Evolutionary conservation across 1,140 invertebrate species (phyloP).

Genomic region (Propsilocerus akamusi): DNA sequence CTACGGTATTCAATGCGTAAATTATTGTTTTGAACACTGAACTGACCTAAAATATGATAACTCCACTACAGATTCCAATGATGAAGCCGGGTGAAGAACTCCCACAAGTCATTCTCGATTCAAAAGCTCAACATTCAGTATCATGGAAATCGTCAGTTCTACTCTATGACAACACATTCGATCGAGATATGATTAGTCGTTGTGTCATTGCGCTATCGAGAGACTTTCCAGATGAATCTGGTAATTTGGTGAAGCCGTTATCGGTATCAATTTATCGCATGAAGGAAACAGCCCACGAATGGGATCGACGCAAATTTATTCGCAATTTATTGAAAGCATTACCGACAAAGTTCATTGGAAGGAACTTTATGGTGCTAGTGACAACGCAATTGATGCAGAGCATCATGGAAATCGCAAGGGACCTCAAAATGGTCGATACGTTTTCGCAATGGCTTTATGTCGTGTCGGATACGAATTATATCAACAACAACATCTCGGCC

Average conservation of each 20-base stretch:
- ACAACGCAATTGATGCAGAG: constrained; percentile 27
- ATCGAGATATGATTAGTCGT: constrained; percentile 35
- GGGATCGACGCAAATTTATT: constrained; percentile 27
- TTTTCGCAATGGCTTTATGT: constrained; percentile 62
- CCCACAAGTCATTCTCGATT: constrained; percentile 52
- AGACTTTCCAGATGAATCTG: constrained; percentile 22
- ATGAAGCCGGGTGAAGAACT: constrained; percentile 42
- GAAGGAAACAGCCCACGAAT: constrained; percentile 26
- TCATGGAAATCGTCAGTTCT: constrained; percentile 49
- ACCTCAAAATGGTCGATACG: constrained; percentile 41
- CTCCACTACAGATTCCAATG: constrained; percentile 39
- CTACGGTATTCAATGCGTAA: no score
- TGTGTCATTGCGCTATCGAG: constrained; percentile 33
- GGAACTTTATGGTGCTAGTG: constrained; percentile 29
- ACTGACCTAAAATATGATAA: no score
- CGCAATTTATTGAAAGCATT: constrained; percentile 29
- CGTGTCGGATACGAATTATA: constrained; percentile 35
- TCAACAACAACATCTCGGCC: constrained; percentile 27
- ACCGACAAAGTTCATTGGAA: constrained; percentile 27
- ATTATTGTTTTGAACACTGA: no score
- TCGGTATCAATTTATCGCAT: constrained; percentile 36
- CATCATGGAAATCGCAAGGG: constrained; percentile 46
- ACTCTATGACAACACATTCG: constrained; percentile 42
- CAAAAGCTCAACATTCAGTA: constrained; percentile 35
- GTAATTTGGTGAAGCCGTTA: constrained; percentile 19